Evolutionary conservation across 1,140 invertebrate species (phyloP).

Genomic region (Drosophila carrolli): DNA sequence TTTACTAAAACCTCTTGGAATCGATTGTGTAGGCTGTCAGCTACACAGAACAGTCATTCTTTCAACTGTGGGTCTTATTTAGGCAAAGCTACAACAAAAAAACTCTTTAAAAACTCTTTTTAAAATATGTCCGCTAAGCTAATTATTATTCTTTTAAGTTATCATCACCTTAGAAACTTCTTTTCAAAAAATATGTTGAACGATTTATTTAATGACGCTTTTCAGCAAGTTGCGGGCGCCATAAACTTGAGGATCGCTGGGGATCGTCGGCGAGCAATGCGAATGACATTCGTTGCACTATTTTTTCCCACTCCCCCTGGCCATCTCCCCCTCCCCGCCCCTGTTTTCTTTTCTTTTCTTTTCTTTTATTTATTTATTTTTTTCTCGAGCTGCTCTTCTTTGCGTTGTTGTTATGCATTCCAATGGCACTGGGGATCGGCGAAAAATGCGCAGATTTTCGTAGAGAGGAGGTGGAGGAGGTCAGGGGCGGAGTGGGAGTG

Average conservation of each 20-base stretch:
- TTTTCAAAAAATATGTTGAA: not conserved
- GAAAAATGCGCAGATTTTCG: slow-evolving; percentile 66
- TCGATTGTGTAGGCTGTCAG: no score
- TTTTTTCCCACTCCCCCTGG: slow-evolving; percentile 27
- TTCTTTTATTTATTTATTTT: not conserved
- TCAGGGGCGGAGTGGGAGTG: not conserved
- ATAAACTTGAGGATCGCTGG: slow-evolving; percentile 46
- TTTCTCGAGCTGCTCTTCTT: slow-evolving; percentile 32
- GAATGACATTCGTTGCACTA: slow-evolving; percentile 73
- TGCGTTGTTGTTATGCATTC: slow-evolving; percentile 70
- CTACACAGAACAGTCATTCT: no score
- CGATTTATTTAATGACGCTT: slow-evolving; percentile 35
- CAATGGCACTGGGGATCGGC: slow-evolving; percentile 70
- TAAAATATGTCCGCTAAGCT: no score
- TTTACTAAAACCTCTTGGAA: no score
- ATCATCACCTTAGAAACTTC: not conserved
- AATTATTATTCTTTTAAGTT: no score
- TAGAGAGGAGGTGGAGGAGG: slow-evolving; percentile 7
- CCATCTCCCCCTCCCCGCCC: not conserved
- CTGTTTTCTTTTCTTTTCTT: not conserved
- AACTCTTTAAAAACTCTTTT: no score
- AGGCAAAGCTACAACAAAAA: no score
- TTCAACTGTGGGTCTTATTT: no score
- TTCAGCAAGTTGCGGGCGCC: slow-evolving; percentile 45
- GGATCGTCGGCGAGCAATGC: slow-evolving; percentile 61